Conservation (phyloP, 2,797 vertebrate species). For the Typhlichthys eigenmanni region DNA sequence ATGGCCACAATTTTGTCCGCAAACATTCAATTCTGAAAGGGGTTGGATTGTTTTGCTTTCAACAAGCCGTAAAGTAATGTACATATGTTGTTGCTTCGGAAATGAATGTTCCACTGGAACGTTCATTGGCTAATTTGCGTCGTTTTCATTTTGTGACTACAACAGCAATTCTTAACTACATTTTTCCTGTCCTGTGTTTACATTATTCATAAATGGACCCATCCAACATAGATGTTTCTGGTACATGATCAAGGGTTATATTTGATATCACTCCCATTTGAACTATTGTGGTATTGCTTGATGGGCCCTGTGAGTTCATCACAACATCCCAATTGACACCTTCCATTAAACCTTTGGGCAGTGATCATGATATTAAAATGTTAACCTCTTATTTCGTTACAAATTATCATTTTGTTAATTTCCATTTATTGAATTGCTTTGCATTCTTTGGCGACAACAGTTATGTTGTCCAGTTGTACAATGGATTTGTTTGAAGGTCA, state of each 20-base stretch:
- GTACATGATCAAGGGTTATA: constrained; percentile 93
- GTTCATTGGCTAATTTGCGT: constrained; percentile 41
- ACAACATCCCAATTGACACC: constrained; percentile 73
- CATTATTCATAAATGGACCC: neutral
- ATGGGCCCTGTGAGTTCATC: constrained; percentile 56
- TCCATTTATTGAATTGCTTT: constrained; percentile 20
- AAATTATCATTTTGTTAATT: constrained; percentile 19
- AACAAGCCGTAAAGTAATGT: constrained; percentile 72
- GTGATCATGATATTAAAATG: constrained; percentile 84
- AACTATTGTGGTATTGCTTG: constrained; percentile 72
- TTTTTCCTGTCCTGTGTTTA: neutral
- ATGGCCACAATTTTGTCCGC: no score
- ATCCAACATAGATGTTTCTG: constrained; percentile 29
- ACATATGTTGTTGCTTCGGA: constrained; percentile 89
- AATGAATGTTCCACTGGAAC: constrained; percentile 83
- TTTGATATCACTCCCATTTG: constrained; percentile 79
- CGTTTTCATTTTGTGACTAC: neutral
- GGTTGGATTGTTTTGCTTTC: constrained; percentile 45
- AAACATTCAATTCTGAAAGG: no score
- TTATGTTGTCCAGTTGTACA: constrained; percentile 82
- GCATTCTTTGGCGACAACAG: constrained; percentile 27
- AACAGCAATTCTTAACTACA: neutral
- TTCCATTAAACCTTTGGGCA: constrained; percentile 78
- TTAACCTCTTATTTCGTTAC: constrained; percentile 15
- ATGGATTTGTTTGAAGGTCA: constrained; percentile 78